Evolutionary conservation across 2,888 invertebrate species (phyloP).

Genomic region (Entomobrya proxima): DNA sequence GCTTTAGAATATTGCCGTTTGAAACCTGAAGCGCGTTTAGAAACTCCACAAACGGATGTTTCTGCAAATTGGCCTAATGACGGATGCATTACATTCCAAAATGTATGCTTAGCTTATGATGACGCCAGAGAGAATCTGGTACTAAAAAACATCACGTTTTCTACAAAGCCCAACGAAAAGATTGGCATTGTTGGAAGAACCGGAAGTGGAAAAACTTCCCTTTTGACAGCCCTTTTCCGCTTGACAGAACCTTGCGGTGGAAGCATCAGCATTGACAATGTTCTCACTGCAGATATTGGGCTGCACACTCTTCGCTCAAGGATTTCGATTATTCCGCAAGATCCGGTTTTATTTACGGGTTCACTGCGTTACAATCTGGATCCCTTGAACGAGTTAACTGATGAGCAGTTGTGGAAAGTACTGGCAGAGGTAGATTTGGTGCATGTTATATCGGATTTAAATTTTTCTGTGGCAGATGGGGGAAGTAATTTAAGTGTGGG

Average conservation of each 20-base stretch:
- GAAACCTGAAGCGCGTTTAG: constrained; percentile 69
- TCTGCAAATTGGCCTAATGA: constrained; percentile 78
- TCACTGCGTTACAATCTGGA: constrained; percentile 92
- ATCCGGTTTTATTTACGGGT: constrained; percentile 92
- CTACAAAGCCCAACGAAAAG: neutral
- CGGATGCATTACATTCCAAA: constrained; percentile 75
- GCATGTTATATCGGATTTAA: constrained; percentile 62
- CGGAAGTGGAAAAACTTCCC: constrained; percentile 82
- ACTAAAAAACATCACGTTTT: constrained; percentile 77
- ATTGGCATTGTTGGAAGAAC: constrained; percentile 26
- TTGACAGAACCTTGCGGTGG: constrained; percentile 82
- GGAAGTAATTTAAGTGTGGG: constrained; percentile 72
- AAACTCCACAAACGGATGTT: constrained; percentile 74
- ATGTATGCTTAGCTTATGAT: constrained; percentile 77
- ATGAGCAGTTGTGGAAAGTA: constrained; percentile 89
- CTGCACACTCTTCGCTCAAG: constrained; percentile 85
- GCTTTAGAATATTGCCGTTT: constrained; percentile 70
- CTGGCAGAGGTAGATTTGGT: constrained; percentile 82
- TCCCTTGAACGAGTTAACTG: constrained; percentile 89
- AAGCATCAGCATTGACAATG: constrained; percentile 23
- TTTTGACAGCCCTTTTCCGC: constrained; percentile 88
- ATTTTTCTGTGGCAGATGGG: constrained; percentile 69
- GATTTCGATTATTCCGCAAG: constrained; percentile 95
- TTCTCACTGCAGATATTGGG: constrained; percentile 76
- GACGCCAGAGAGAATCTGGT: constrained; percentile 74